Conservation (phyloP, 2,888 invertebrate species). For the Plutella xylostella region DNA sequence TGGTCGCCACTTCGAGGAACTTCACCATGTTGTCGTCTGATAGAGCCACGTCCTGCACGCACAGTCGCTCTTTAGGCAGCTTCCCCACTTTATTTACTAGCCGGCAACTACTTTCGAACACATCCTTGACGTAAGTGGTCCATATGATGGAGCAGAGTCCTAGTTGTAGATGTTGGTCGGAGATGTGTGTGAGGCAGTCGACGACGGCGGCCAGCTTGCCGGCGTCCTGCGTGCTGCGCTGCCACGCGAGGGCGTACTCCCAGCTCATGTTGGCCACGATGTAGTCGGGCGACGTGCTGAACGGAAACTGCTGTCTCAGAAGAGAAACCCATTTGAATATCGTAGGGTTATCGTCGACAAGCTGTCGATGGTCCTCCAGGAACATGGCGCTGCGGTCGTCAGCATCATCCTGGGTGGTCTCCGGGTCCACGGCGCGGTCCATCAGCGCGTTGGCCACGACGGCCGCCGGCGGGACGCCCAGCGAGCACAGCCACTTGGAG, state of each 20-base stretch:
- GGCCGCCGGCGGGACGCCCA: conserved; percentile 76
- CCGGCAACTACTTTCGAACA: conserved; percentile 80
- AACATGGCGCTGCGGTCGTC: conserved; percentile 37
- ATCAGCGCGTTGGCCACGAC: conserved; percentile 67
- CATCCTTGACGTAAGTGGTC: conserved; percentile 88
- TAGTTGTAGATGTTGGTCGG: conserved; percentile 75
- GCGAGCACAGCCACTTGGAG: conserved; percentile 85
- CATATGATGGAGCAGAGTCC: conserved; percentile 89
- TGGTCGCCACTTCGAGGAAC: conserved; percentile 54
- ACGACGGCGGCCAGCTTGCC: conserved; percentile 78
- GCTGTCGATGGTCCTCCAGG: conserved; percentile 40
- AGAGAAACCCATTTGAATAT: conserved; percentile 74
- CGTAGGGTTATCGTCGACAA: conserved; percentile 50
- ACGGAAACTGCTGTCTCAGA: conserved; percentile 84
- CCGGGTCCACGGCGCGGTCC: conserved; percentile 26
- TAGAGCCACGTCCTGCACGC: conserved; percentile 81
- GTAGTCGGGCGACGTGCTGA: conserved; percentile 83
- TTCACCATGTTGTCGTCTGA: conserved; percentile 71
- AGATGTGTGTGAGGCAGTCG: conserved; percentile 74
- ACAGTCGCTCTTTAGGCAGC: conserved; percentile 86
- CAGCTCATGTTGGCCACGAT: conserved; percentile 89
- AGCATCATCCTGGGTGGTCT: conserved; percentile 15
- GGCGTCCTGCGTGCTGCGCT: conserved; percentile 77
- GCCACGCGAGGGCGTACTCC: conserved; percentile 92
- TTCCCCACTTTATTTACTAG: conserved; percentile 86